Conservation (phyloP, 2,113 vertebrate genomes). For the Ciconia boyciana region DNA sequence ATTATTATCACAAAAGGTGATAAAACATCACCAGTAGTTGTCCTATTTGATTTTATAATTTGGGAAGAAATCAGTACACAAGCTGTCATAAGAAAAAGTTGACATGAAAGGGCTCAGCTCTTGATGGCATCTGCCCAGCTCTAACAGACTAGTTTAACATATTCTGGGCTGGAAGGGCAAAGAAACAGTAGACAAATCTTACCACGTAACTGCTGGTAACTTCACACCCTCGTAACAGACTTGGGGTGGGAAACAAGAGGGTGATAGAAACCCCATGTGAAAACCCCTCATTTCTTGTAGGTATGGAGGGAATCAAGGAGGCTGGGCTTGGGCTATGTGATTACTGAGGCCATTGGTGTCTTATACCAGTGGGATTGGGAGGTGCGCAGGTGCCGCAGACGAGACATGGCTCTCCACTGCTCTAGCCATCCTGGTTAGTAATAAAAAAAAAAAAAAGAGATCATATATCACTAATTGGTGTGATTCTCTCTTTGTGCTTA, state of each 20-base stretch:
- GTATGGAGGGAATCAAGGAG: neutral
- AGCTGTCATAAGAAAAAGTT: neutral
- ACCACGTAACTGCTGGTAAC: neutral
- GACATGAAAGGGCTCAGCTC: neutral
- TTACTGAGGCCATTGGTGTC: neutral
- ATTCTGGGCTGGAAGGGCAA: neutral
- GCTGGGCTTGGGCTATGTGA: neutral
- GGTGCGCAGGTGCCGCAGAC: neutral
- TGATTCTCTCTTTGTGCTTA: neutral
- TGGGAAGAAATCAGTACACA: neutral
- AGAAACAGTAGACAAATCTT: neutral
- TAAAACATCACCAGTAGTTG: neutral
- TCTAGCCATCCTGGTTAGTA: neutral
- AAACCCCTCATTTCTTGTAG: fast-evolving
- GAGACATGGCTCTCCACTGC: neutral
- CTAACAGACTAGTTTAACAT: neutral
- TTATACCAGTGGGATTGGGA: neutral
- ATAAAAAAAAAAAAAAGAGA: too few species aligned
- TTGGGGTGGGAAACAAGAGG: neutral
- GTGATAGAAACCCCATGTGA: neutral
- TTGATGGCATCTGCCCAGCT: neutral
- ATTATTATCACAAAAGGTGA: neutral
- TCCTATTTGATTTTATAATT: neutral
- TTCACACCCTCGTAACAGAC: neutral
- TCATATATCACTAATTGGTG: neutral